phyloP scores from a whole-genome alignment of 1,140 invertebrate genomes.

The Ceratina australensis region DNA sequence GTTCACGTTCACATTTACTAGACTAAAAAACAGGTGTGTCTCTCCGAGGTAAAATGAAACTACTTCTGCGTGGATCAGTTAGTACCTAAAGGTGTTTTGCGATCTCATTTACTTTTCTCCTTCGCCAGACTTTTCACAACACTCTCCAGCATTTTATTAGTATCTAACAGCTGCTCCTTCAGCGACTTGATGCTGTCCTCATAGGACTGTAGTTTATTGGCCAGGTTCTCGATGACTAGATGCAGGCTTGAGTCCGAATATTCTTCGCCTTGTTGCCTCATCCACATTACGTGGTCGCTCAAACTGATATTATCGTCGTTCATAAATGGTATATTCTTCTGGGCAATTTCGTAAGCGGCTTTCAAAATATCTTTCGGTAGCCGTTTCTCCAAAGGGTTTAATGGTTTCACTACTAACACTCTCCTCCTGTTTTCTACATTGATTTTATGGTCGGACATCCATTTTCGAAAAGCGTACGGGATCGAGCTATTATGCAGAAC shows the following conservation, averaged over 20 bases:
- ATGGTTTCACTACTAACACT: slow-evolving; percentile 83
- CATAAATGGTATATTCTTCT: slow-evolving; percentile 72
- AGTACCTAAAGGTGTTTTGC: slow-evolving; percentile 20
- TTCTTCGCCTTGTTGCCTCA: slow-evolving; percentile 65
- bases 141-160: slow-evolving; percentile 71
- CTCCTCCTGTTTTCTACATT: slow-evolving; percentile 74
- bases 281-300: slow-evolving; percentile 64
- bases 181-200: slow-evolving; percentile 70
- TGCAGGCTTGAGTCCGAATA: slow-evolving; percentile 56
- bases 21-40: not conserved
- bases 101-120: slow-evolving; percentile 40
- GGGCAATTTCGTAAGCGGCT: slow-evolving; percentile 83
- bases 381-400: slow-evolving; percentile 84
- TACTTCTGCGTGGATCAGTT: slow-evolving; percentile 6
- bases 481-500: slow-evolving; percentile 82
- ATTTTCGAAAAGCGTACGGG: slow-evolving; percentile 76
- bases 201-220: slow-evolving; percentile 66
- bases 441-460: slow-evolving; percentile 75
- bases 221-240: slow-evolving; percentile 62
- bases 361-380: slow-evolving; percentile 83
- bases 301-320: slow-evolving; percentile 65
- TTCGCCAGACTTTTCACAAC: slow-evolving; percentile 59
- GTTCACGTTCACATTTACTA: slow-evolving; percentile 6
- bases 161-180: slow-evolving; percentile 68
- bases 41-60: not conserved